Evolutionary conservation across 2,888 invertebrate species (phyloP).

Genomic region (Drosophila colorata): DNA sequence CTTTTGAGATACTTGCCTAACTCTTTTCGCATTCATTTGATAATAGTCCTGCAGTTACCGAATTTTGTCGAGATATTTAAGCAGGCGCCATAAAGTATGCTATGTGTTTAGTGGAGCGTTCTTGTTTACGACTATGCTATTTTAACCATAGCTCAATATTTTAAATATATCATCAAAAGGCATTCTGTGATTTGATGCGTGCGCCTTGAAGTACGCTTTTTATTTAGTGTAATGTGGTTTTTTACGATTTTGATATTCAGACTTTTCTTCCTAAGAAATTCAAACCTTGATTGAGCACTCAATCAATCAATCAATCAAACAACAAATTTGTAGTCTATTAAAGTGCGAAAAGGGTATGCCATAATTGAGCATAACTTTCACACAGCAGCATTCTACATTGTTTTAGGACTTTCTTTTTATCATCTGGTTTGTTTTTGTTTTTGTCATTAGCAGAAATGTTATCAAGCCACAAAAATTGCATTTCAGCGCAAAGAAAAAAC

Average conservation of each 20-base stretch:
- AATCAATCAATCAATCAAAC: too few relatives aligned
- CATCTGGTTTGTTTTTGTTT: not conserved
- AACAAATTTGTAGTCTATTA: too few relatives aligned
- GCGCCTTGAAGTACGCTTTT: too few relatives aligned
- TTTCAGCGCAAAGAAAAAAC: slow-evolving; percentile 12
- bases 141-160: not conserved
- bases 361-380: not conserved
- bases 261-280: too few relatives aligned
- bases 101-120: not conserved
- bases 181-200: too few relatives aligned
- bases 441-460: slow-evolving; percentile 14
- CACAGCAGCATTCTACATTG: not conserved
- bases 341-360: not conserved
- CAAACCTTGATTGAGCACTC: too few relatives aligned
- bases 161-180: too few relatives aligned
- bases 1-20: not conserved
- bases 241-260: too few relatives aligned
- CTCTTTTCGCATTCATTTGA: not conserved
- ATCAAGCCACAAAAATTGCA: slow-evolving; percentile 33
- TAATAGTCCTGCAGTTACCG: not conserved
- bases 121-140: not conserved
- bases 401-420: slow-evolving; percentile 1
- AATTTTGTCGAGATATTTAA: not conserved
- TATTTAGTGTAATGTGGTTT: too few relatives aligned
- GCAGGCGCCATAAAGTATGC: not conserved